Evolutionary conservation across 2,113 vertebrate genomes (phyloP).

Genomic region (Tragelaphus scriptus): DNA sequence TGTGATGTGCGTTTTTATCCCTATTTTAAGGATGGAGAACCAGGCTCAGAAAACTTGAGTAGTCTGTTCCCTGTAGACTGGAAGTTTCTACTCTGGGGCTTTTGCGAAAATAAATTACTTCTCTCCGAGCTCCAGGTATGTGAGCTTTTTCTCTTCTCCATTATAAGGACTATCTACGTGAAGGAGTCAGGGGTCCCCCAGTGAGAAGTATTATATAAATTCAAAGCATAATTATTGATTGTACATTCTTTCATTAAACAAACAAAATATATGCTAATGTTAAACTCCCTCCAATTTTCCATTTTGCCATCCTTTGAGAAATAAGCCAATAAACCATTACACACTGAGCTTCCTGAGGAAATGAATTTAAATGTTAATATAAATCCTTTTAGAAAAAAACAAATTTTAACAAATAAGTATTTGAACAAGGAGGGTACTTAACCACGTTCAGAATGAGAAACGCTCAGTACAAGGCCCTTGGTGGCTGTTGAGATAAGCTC

Average conservation of each 20-base stretch:
- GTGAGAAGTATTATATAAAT: slow-evolving; percentile 69
- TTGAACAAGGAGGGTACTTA: slow-evolving; percentile 75
- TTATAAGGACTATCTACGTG: slow-evolving; percentile 10
- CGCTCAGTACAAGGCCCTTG: slow-evolving; percentile 57
- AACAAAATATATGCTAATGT: slow-evolving; percentile 70
- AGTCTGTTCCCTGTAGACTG: neutral
- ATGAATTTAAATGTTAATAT: slow-evolving; percentile 78
- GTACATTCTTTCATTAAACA: slow-evolving; percentile 70
- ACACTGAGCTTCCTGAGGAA: slow-evolving; percentile 72
- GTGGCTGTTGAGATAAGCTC: slow-evolving; percentile 73
- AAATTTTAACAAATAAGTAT: slow-evolving; percentile 77
- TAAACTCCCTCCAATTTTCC: slow-evolving; percentile 67
- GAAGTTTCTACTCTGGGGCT: neutral
- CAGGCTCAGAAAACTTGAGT: neutral
- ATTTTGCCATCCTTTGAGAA: slow-evolving; percentile 72
- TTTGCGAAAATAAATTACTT: neutral
- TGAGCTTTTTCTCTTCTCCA: neutral
- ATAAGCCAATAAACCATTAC: slow-evolving; percentile 73
- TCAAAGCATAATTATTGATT: slow-evolving; percentile 68
- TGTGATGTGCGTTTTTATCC: neutral
- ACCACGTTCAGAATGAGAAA: slow-evolving; percentile 73
- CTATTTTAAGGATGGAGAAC: slow-evolving; percentile 24
- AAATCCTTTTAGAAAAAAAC: slow-evolving; percentile 75
- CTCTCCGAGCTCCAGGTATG: neutral
- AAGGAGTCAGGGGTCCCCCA: slow-evolving; percentile 45